Evolutionary conservation across 2,113 vertebrate genomes (phyloP).

Genomic region (Apodemus speciosus): DNA sequence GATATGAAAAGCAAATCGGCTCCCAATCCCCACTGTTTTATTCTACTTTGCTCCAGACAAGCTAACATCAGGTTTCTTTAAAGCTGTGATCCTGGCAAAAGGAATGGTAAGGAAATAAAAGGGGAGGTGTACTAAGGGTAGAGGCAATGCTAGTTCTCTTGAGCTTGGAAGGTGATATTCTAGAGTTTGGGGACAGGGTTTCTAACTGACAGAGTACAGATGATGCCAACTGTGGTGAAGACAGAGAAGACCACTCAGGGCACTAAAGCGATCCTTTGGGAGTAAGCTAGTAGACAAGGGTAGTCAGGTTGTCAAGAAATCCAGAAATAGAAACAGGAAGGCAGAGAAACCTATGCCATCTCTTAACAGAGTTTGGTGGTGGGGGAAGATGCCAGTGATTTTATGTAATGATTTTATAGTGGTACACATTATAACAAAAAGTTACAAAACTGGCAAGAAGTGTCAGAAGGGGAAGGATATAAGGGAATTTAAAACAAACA

Average conservation of each 20-base stretch:
- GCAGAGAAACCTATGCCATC: not conserved
- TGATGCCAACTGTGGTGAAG: not conserved
- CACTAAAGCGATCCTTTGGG: not conserved
- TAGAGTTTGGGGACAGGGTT: not conserved
- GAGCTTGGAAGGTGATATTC: not conserved
- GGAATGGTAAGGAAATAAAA: not conserved
- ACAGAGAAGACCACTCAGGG: not conserved
- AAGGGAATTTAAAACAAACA: not conserved
- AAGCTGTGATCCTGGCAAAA: not conserved
- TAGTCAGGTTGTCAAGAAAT: not conserved
- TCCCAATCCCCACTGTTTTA: not conserved
- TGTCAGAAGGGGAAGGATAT: not conserved
- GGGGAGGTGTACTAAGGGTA: not conserved
- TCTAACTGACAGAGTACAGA: not conserved
- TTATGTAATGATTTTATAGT: conserved; percentile 16
- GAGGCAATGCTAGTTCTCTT: not conserved
- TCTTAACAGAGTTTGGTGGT: not conserved
- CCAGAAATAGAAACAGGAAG: conserved; percentile 17
- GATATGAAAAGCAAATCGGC: not conserved
- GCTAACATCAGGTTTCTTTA: not conserved
- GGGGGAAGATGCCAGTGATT: not conserved
- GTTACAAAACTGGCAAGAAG: not conserved
- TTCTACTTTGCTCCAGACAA: conserved; percentile 41
- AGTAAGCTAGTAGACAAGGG: not conserved
- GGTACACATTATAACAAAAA: not conserved